Evolutionary conservation across 2,797 vertebrate species (phyloP), one percentile per base, ranked within the genome.

Genomic region (Fundulus diaphanus): DNA sequence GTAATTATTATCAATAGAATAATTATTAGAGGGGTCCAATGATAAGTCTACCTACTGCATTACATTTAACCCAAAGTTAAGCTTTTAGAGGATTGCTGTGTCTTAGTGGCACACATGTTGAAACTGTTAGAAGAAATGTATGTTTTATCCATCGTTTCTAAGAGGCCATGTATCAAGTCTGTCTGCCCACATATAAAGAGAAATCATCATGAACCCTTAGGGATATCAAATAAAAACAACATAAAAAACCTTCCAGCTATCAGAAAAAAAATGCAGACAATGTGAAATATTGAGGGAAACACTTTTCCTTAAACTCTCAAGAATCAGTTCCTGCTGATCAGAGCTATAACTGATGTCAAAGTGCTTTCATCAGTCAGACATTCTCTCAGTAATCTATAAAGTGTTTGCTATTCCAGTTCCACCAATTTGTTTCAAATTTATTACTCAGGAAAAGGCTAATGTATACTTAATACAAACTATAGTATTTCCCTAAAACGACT

Each of bases 401-500:
- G 71, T 77, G 61, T 80, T 76, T 91, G 82, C 82, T 82, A 84
- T 87, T 87, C 42, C 59, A 91, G 82, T 81, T 75, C 54, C 42
- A 71, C 71, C 83, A 91, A 90, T 92, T 88, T 89, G 85, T 70
- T 73, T 86, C 35, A 69, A 88, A 94, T 92, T 78, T 94, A 94
- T 92, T 88, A 84, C 90, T 69, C 85, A 89, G 89, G 91, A 92
- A 93, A 91, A 88, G 77, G 80, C 81, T 84, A 92, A 89, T 82
- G 85, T 89, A 79, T 81, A 86, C 88, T 93, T 90, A 90, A 91
- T 92, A 92, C 79, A 84, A 85, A 91, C 79, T 83, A 89, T 91
- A 94, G 93, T 90, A 90, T 92, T 52, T 76, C 52, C 33, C 82
- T 84, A 85, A 93, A 92, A 91, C 87, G 79, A 79, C 78, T 85